A percentile compares a stretch with the other conserved stretches of the same genome.
These are phyloP conservation scores for Harmothoe impar DNA, from an alignment of 2,888 invertebrate genomes.

Conservation along the genomic window DNA sequence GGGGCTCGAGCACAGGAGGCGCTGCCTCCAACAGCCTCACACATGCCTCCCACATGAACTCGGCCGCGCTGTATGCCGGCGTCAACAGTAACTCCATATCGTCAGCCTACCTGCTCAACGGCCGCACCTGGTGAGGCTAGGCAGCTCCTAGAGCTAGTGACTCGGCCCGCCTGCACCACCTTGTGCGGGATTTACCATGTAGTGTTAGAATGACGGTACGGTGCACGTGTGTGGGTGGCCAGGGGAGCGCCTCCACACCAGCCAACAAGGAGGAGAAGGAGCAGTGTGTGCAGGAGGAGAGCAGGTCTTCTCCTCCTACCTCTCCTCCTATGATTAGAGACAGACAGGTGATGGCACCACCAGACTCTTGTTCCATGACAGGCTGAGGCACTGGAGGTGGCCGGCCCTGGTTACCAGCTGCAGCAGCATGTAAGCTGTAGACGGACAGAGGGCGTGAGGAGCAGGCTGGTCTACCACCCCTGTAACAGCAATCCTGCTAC, in stretches of 20 bases:
- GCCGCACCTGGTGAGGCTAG: conserved; percentile 61
- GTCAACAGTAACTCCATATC: conserved; percentile 57
- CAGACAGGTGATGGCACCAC: too few species aligned
- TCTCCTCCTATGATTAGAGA: too few species aligned
- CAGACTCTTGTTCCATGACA: too few species aligned
- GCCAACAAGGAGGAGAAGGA: neutral
- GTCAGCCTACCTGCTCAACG: conserved; percentile 57
- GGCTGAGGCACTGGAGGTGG: too few species aligned
- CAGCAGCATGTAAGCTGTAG: too few species aligned
- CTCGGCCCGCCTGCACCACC: too few species aligned
- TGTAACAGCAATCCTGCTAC: too few species aligned
- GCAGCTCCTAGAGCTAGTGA: neutral
- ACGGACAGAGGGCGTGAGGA: too few species aligned
- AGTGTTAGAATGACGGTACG: conserved; percentile 35
- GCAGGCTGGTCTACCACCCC: too few species aligned
- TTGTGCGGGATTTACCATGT: neutral
- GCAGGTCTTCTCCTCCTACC: neutral
- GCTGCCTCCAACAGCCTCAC: conserved; percentile 33
- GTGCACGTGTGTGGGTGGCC: neutral
- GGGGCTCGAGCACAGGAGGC: conserved; percentile 22
- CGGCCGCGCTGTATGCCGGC: neutral
- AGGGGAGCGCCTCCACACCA: neutral
- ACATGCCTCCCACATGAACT: conserved; percentile 50
- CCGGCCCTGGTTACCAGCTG: too few species aligned
- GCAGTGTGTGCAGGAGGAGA: neutral